phyloP scores from a whole-genome alignment of 2,888 invertebrate species.

The Andrena camellia region DNA sequence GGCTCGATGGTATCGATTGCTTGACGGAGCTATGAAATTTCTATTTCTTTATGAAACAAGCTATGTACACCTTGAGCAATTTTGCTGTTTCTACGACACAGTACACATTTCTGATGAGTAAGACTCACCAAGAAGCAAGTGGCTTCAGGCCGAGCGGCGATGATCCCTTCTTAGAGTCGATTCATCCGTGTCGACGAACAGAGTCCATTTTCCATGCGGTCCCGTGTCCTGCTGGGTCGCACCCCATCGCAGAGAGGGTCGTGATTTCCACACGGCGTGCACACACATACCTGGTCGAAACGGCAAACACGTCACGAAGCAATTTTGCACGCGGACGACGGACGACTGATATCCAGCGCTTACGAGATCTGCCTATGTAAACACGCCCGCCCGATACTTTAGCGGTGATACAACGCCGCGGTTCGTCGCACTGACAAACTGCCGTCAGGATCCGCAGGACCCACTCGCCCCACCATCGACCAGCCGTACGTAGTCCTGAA shows the following conservation, averaged over 20 bases:
- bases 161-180: background rate
- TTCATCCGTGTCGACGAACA: too few species aligned
- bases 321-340: constrained; percentile 67
- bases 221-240: constrained; percentile 11
- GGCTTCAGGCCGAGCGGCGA: background rate
- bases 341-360: constrained; percentile 70
- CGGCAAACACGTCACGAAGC: constrained; percentile 72
- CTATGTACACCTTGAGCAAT: too few species aligned
- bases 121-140: background rate
- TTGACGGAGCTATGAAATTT: too few species aligned
- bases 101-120: background rate
- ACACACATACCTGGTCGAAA: constrained; percentile 38
- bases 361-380: constrained; percentile 72
- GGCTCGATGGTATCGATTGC: too few species aligned
- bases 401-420: constrained; percentile 53
- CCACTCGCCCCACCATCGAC: constrained; percentile 13
- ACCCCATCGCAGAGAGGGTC: constrained; percentile 19
- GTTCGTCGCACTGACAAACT: constrained; percentile 64
- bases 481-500: background rate
- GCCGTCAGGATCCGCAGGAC: constrained; percentile 45
- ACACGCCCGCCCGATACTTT: constrained; percentile 68
- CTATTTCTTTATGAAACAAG: too few species aligned
- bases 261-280: constrained; percentile 31
- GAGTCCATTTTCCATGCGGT: background rate
- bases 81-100: background rate